These are phyloP conservation scores for Rhinolophus ferrumequinum DNA, from an alignment of 2,113 vertebrate genomes.

Conservation along the genomic window DNA sequence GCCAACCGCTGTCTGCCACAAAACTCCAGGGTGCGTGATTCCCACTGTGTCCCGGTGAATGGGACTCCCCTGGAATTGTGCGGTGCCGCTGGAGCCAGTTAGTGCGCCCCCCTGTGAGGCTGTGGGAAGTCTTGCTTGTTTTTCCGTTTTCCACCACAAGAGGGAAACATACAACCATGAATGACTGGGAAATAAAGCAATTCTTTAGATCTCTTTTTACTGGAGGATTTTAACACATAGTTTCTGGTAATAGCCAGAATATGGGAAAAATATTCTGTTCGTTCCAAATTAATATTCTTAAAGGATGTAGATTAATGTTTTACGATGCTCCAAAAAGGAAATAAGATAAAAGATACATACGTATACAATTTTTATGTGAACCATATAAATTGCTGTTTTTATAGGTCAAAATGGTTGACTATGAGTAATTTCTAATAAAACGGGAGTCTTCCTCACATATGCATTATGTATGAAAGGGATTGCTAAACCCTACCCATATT, in stretches of 20 bases:
- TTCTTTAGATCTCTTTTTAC: neutral
- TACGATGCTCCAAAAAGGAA: neutral
- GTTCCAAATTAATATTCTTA: neutral
- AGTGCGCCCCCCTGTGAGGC: neutral
- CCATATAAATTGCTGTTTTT: neutral
- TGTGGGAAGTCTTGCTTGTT: slow-evolving; percentile 50
- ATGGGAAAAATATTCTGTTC: neutral
- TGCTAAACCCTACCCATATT: neutral
- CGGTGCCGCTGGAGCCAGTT: accelerated
- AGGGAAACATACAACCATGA: slow-evolving; percentile 81
- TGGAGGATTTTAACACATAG: neutral
- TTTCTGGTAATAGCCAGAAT: neutral
- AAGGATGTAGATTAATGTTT: neutral
- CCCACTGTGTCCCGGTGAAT: neutral
- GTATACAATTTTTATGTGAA: neutral
- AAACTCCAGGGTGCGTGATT: neutral
- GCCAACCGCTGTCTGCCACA: neutral
- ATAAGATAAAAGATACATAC: neutral
- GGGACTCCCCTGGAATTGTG: accelerated
- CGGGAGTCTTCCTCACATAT: neutral
- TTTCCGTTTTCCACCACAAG: slow-evolving; percentile 81
- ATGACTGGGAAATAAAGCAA: neutral
- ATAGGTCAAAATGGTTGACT: neutral
- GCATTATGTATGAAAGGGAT: neutral
- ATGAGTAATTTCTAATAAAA: neutral